These are phyloP conservation scores for Gymnobelideus leadbeateri DNA, from an alignment of 2,113 vertebrate genomes.

Conservation along the genomic window DNA sequence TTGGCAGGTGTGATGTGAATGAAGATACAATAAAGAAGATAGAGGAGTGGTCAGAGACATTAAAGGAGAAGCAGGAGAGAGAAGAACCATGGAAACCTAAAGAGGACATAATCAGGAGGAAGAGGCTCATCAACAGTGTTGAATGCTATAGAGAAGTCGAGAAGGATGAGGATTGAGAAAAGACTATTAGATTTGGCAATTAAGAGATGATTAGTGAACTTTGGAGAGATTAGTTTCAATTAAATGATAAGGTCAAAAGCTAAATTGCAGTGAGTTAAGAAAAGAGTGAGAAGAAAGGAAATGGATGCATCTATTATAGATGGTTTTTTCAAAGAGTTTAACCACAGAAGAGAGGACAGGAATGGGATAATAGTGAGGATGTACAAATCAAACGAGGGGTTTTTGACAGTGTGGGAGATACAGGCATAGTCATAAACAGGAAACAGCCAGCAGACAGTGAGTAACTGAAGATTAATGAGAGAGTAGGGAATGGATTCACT, in stretches of 20 bases:
- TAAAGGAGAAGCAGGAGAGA: neutral
- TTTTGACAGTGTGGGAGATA: no score
- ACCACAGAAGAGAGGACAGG: no score
- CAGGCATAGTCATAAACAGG: no score
- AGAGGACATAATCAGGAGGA: neutral
- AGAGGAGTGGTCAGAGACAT: neutral
- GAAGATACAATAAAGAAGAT: neutral
- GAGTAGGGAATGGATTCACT: no score
- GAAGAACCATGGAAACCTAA: neutral
- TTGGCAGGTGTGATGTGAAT: neutral
- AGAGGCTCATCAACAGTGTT: neutral
- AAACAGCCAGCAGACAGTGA: no score
- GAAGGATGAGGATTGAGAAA: neutral
- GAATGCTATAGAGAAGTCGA: neutral
- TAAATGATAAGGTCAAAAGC: neutral
- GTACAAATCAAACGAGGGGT: no score
- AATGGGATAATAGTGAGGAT: no score
- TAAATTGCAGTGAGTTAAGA: neutral
- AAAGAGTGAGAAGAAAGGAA: no score
- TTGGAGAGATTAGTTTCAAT: neutral
- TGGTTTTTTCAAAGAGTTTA: no score
- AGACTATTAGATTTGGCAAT: neutral
- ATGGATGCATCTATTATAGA: no score
- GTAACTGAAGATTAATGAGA: no score
- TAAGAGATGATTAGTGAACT: neutral